phyloP scores from a whole-genome alignment of 2,113 vertebrate genomes.

The Beaufortia kweichowensis region DNA sequence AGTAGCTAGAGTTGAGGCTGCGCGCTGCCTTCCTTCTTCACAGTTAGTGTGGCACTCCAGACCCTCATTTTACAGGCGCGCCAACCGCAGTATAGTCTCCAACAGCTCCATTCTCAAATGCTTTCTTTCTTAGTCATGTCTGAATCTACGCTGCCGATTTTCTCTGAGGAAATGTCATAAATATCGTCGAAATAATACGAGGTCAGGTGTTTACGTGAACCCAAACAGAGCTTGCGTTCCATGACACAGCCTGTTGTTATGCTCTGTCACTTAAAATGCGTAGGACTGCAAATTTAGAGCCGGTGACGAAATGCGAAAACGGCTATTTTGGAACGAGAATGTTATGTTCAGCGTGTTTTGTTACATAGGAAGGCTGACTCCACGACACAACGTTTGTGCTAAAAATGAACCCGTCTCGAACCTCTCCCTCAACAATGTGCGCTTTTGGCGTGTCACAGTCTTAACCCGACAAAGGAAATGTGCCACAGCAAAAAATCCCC shows the following conservation, averaged over 20 bases:
- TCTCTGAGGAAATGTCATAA: constrained; percentile 2
- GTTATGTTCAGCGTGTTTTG: constrained; percentile 52
- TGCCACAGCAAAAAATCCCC: background rate
- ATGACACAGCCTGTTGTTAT: constrained; percentile 16
- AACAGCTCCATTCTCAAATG: constrained; percentile 49
- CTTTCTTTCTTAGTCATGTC: background rate
- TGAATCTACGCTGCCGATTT: background rate
- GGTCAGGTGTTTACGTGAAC: background rate
- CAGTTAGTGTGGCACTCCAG: constrained; percentile 60
- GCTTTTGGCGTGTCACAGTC: background rate
- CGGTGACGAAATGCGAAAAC: constrained; percentile 60
- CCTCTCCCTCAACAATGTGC: constrained; percentile 11
- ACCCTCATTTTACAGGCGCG: constrained; percentile 69
- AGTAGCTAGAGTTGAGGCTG: constrained; percentile 48
- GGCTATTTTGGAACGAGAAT: constrained; percentile 54
- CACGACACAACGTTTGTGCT: constrained; percentile 58
- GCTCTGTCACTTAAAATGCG: constrained; percentile 44
- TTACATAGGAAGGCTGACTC: constrained; percentile 53
- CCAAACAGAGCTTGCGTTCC: constrained; percentile 36
- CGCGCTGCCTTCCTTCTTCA: constrained; percentile 57
- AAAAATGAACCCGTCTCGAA: constrained; percentile 42
- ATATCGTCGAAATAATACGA: background rate
- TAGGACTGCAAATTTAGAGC: constrained; percentile 58
- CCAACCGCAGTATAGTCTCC: constrained; percentile 65
- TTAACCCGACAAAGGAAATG: background rate